Percentiles rank a stretch among this genome's conserved stretches.
phyloP scores from a whole-genome alignment of 2,888 invertebrate species.

The Marasmarcha lunaedactyla region DNA sequence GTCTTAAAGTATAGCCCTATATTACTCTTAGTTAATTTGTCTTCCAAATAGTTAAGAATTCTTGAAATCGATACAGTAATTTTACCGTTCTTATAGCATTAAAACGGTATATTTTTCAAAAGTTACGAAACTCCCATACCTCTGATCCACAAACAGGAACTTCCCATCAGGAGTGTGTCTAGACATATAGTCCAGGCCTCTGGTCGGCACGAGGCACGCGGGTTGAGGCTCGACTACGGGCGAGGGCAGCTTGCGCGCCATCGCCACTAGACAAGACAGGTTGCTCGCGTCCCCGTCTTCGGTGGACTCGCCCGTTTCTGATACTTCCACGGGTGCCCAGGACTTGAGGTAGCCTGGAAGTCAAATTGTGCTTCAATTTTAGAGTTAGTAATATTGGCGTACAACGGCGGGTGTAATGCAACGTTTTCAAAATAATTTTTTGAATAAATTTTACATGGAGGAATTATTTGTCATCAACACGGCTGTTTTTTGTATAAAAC shows the following conservation, averaged over 20 bases:
- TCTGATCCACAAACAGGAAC: constrained; percentile 92
- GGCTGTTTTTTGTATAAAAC: no score
- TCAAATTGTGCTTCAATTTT: no score
- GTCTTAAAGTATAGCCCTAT: no score
- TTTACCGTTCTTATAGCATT: no score
- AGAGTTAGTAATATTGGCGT: neutral
- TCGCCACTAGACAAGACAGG: constrained; percentile 89
- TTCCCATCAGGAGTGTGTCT: constrained; percentile 92
- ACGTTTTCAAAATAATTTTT: no score
- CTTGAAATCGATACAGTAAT: no score
- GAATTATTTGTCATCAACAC: no score
- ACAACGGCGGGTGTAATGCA: no score
- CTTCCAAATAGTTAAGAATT: no score
- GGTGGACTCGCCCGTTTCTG: constrained; percentile 74
- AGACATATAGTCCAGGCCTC: constrained; percentile 82
- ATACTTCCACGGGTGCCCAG: constrained; percentile 86
- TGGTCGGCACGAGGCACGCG: constrained; percentile 49
- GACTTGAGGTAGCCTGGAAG: constrained; percentile 84
- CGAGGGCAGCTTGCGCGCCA: constrained; percentile 78
- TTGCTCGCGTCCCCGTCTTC: constrained; percentile 70
- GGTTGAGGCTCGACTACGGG: constrained; percentile 5
- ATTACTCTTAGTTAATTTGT: no score
- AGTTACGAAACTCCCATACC: no score
- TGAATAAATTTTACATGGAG: neutral
- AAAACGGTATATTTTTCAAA: no score